Conservation (phyloP, 2,113 vertebrate genomes). For the Oncorhynchus clarkii region DNA sequence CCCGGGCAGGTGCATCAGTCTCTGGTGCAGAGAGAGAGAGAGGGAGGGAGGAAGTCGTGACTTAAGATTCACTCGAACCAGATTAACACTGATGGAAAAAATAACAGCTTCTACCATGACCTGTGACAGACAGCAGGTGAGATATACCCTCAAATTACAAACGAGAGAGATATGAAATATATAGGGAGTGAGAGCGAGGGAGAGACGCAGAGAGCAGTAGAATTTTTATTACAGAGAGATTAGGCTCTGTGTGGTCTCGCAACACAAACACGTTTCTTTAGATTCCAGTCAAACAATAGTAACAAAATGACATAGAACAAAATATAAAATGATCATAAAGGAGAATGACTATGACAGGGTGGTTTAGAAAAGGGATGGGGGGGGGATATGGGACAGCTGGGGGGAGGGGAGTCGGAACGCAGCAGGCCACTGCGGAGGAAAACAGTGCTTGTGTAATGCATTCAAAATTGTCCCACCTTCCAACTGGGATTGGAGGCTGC, state of each 20-base stretch:
- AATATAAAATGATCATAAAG: not conserved
- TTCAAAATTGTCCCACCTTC: constrained; percentile 24
- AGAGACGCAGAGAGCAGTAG: no score
- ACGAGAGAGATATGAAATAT: not conserved
- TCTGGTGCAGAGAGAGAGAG: not conserved
- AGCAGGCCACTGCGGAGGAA: constrained; percentile 9
- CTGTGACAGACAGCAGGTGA: not conserved
- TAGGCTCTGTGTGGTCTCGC: no score
- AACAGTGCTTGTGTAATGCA: constrained; percentile 25
- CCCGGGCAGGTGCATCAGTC: not conserved
- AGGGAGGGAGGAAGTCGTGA: not conserved
- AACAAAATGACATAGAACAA: not conserved
- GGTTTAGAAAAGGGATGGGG: constrained; percentile 8
- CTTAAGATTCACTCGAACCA: not conserved
- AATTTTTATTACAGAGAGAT: no score
- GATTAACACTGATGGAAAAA: not conserved
- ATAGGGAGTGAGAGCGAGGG: not conserved
- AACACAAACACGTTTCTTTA: no score
- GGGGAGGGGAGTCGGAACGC: not conserved
- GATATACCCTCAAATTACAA: not conserved
- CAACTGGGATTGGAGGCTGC: not conserved
- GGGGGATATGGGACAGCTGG: not conserved
- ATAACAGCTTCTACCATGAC: not conserved
- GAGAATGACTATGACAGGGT: not conserved
- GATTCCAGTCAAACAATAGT: no score